phyloP scores from a whole-genome alignment of 2,888 invertebrate genomes.

The Pollenia amentaria region DNA sequence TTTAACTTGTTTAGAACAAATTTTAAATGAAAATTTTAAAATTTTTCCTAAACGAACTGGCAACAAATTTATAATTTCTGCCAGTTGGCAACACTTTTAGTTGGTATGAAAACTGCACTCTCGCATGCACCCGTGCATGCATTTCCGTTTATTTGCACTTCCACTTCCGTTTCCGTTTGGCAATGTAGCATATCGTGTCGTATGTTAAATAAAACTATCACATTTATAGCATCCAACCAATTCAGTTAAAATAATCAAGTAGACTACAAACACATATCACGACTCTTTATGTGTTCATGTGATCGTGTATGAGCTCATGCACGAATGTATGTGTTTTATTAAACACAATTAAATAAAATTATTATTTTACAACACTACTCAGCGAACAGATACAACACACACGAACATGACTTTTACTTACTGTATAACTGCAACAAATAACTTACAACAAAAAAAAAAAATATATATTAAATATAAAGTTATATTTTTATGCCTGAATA shows the following conservation, averaged over 20 bases:
- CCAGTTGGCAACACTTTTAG: slow-evolving; percentile 31
- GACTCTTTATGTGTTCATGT: not conserved
- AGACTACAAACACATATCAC: not conserved
- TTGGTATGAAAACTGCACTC: slow-evolving; percentile 32
- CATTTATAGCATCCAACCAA: slow-evolving; percentile 33
- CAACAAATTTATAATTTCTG: not conserved
- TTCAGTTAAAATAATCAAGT: slow-evolving; percentile 30
- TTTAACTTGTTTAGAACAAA: no score
- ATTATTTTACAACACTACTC: slow-evolving; percentile 29
- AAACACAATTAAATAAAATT: slow-evolving; percentile 68
- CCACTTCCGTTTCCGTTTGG: slow-evolving; percentile 68
- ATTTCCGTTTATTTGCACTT: slow-evolving; percentile 70
- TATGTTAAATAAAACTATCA: slow-evolving; percentile 51
- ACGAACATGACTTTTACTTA: slow-evolving; percentile 27
- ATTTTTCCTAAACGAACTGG: not conserved
- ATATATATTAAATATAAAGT: slow-evolving; percentile 44
- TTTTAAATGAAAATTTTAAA: not conserved
- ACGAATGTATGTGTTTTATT: slow-evolving; percentile 46
- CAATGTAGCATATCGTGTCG: slow-evolving; percentile 62
- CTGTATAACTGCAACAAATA: not conserved
- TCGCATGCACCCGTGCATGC: slow-evolving; percentile 46
- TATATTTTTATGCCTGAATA: slow-evolving; percentile 36
- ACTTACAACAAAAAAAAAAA: not conserved
- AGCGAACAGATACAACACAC: not conserved
- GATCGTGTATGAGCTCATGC: slow-evolving; percentile 27